phyloP scores from a whole-genome alignment of 2,888 invertebrate species.

The Selenia dentaria region DNA sequence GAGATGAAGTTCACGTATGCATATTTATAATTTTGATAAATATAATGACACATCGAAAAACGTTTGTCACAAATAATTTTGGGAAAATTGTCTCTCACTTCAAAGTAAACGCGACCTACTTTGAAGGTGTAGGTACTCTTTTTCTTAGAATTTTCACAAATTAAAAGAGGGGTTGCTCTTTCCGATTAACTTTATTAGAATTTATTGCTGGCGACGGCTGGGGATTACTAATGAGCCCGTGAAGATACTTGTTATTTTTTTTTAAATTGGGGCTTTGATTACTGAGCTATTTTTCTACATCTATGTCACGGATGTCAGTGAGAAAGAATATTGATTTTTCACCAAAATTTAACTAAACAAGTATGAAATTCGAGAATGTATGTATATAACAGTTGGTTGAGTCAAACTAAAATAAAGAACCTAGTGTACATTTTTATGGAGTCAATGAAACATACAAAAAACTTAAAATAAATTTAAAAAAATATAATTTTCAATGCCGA shows the following conservation, averaged over 20 bases:
- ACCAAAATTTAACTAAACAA: no score
- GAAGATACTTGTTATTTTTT: conserved; percentile 47
- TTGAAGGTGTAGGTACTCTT: conserved; percentile 48
- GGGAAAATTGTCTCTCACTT: conserved; percentile 5
- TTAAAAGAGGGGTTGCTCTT: conserved; percentile 61
- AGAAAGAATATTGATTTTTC: conserved; percentile 10
- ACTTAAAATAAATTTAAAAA: no score
- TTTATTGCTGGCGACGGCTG: conserved; percentile 62
- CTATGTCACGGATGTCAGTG: conserved; percentile 14
- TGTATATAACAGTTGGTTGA: no score
- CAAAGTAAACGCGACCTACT: conserved; percentile 42
- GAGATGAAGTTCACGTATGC: no score
- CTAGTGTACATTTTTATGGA: no score
- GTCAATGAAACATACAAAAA: no score
- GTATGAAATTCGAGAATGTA: no score
- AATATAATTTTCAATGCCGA: no score
- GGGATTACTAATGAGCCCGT: conserved; percentile 61
- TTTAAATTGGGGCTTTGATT: conserved; percentile 27
- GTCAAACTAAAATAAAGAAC: no score
- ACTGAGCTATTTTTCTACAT: conserved; percentile 8
- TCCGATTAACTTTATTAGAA: conserved; percentile 76
- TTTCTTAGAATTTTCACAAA: conserved; percentile 48
- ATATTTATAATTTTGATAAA: no score
- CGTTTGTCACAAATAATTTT: no score
- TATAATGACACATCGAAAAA: no score